These are phyloP conservation scores for Aquatica leii DNA, from an alignment of 2,888 invertebrate species.

Conservation along the genomic window DNA sequence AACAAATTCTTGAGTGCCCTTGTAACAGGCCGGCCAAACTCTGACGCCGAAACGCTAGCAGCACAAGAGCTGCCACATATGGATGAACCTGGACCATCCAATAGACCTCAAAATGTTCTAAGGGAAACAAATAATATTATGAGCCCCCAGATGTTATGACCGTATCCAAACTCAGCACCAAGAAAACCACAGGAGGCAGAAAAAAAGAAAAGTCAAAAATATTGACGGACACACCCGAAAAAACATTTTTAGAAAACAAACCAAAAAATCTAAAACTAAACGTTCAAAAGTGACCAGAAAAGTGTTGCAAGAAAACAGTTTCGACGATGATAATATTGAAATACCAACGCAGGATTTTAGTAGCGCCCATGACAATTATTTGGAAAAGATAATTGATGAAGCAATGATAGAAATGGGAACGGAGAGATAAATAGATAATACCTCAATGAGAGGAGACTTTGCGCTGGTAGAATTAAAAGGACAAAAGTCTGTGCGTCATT, in stretches of 20 bases:
- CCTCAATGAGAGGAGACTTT: constrained; percentile 32
- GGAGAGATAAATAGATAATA: constrained; percentile 25
- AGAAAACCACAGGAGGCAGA: constrained; percentile 12
- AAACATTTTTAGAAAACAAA: constrained; percentile 23
- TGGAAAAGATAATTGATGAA: no score
- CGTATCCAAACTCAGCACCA: constrained; percentile 3
- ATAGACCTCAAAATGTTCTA: constrained; percentile 1
- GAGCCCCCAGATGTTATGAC: no score
- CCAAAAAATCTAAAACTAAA: no score
- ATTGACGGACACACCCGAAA: constrained; percentile 32
- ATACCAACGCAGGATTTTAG: no score
- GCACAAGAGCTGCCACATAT: constrained; percentile 8
- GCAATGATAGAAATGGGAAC: constrained; percentile 23
- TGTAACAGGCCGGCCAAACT: constrained; percentile 10
- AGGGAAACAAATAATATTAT: not conserved
- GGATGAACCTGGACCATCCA: constrained; percentile 14
- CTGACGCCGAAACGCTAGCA: constrained; percentile 1
- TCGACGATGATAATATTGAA: no score
- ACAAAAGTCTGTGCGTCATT: constrained; percentile 33
- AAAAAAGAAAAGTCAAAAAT: constrained; percentile 21
- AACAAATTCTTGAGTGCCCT: constrained; percentile 10
- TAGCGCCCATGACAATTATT: no score
- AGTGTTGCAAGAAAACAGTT: not conserved
- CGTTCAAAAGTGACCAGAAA: not conserved
- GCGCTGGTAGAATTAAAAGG: constrained; percentile 30